phyloP scores from a whole-genome alignment of 2,888 invertebrate species.

The Ashinkailepas kermadecensis region DNA sequence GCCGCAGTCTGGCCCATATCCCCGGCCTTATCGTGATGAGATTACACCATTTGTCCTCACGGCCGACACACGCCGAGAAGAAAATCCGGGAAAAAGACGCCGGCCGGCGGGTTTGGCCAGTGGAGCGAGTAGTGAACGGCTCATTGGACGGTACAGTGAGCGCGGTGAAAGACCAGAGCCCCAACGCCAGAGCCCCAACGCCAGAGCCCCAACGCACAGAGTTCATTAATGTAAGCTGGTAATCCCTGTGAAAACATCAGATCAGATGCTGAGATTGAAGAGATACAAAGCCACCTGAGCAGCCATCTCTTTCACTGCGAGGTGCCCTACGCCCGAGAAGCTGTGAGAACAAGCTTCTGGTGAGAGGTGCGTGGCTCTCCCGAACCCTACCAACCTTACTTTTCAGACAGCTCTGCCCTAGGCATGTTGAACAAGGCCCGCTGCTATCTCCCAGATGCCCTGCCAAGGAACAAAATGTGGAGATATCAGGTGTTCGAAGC shows the following conservation, averaged over 20 bases:
- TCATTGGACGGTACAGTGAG: background rate
- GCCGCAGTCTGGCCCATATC: background rate
- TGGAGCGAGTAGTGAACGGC: background rate
- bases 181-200: background rate
- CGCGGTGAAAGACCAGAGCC: background rate
- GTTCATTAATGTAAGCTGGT: background rate
- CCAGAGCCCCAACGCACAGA: too few species aligned
- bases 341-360: too few species aligned
- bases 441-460: too few species aligned
- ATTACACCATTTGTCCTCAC: background rate
- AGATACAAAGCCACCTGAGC: background rate
- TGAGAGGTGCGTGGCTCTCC: too few species aligned
- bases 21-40: background rate
- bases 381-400: too few species aligned
- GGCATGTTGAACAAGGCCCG: too few species aligned
- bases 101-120: background rate
- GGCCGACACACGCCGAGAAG: background rate
- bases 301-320: background rate
- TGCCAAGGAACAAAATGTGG: too few species aligned
- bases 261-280: background rate
- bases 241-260: background rate
- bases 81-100: background rate
- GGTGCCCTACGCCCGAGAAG: too few species aligned
- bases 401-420: too few species aligned
- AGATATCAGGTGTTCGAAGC: too few species aligned